Evolutionary conservation across 2,888 invertebrate genomes (phyloP).

Genomic region (Cantharis flavilabris): DNA sequence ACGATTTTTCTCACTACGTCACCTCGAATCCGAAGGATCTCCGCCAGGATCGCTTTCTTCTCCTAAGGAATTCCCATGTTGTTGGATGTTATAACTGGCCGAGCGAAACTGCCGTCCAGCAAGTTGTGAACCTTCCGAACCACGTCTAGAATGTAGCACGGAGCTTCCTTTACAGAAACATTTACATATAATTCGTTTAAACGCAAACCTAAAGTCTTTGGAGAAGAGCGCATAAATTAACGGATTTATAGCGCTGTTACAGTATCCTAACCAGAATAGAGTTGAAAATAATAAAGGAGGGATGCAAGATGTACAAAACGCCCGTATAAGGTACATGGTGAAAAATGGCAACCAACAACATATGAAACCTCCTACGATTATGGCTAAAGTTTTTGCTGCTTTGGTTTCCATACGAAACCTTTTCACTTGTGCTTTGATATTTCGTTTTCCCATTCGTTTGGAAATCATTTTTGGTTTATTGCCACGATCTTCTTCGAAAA

Average conservation of each 20-base stretch:
- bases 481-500: slow-evolving; percentile 43
- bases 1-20: slow-evolving; percentile 54
- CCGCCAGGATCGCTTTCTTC: slow-evolving; percentile 62
- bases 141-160: slow-evolving; percentile 56
- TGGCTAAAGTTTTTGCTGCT: slow-evolving; percentile 94
- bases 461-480: slow-evolving; percentile 57
- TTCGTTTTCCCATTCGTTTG: slow-evolving; percentile 81
- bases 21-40: slow-evolving; percentile 61
- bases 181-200: slow-evolving; percentile 88
- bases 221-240: slow-evolving; percentile 94
- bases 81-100: slow-evolving; percentile 62
- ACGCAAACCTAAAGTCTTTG: slow-evolving; percentile 93
- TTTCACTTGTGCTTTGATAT: slow-evolving; percentile 84
- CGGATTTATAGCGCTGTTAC: slow-evolving; percentile 95
- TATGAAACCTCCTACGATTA: slow-evolving; percentile 96
- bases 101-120: slow-evolving; percentile 60
- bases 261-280: slow-evolving; percentile 96
- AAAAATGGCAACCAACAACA: slow-evolving; percentile 98
- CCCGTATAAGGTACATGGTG: slow-evolving; percentile 89
- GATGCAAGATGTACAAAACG: slow-evolving; percentile 86
- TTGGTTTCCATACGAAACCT: slow-evolving; percentile 95
- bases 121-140: slow-evolving; percentile 61
- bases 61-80: slow-evolving; percentile 60
- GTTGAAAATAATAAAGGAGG: slow-evolving; percentile 85
- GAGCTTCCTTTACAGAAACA: slow-evolving; percentile 70